These are phyloP conservation scores for Dipodomys merriami DNA, from an alignment of 2,113 vertebrate species.

Conservation along the genomic window DNA sequence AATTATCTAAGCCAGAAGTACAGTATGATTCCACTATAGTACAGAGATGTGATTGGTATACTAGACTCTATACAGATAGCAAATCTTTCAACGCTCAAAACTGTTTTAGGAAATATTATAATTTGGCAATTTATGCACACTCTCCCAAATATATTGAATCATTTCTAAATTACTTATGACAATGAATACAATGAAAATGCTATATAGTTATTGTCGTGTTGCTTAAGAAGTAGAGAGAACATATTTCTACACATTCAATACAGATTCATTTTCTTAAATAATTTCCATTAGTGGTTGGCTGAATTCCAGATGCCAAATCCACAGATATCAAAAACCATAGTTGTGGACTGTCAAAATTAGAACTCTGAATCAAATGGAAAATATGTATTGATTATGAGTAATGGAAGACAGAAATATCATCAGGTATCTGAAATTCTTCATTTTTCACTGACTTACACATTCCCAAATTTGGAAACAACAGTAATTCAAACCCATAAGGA, in stretches of 20 bases:
- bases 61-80: neutral
- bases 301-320: neutral
- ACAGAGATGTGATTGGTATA: neutral
- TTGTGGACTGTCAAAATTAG: neutral
- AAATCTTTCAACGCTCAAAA: neutral
- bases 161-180: too few species aligned
- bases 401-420: neutral
- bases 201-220: neutral
- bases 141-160: neutral
- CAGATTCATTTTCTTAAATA: neutral
- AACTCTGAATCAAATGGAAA: neutral
- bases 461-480: neutral
- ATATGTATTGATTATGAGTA: neutral
- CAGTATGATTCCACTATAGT: neutral
- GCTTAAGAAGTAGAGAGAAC: neutral
- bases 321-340: neutral
- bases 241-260: neutral
- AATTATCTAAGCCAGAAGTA: neutral
- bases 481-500: neutral
- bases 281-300: too few species aligned
- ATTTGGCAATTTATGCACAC: neutral
- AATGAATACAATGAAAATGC: too few species aligned
- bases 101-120: neutral
- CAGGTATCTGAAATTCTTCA: neutral
- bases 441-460: neutral